Percentiles rank a stretch among this genome's conserved stretches.
These are phyloP conservation scores for Lasiurus cinereus DNA, from an alignment of 2,113 vertebrate genomes.

Conservation along the genomic window DNA sequence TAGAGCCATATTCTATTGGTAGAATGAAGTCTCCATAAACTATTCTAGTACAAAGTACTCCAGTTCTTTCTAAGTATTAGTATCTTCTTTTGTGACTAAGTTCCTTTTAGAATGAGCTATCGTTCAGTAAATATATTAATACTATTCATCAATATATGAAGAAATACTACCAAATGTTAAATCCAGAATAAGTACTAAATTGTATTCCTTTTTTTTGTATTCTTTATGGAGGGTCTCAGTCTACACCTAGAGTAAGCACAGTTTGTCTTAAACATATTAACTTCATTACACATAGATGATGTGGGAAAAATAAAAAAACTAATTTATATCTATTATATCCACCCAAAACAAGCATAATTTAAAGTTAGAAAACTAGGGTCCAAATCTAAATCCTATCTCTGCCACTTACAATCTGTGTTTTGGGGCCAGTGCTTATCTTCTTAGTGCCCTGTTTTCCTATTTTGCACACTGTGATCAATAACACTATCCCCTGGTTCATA, in stretches of 20 bases:
- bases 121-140: neutral
- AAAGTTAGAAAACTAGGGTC: neutral
- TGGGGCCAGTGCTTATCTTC: neutral
- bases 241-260: neutral
- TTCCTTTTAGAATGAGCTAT: neutral
- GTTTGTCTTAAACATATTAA: neutral
- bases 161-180: neutral
- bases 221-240: neutral
- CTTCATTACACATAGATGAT: neutral
- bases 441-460: neutral
- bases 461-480: neutral
- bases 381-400: neutral
- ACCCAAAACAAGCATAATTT: neutral
- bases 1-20: neutral
- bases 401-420: neutral
- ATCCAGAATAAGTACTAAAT: neutral
- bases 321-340: neutral
- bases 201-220: neutral
- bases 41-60: neutral
- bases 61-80: neutral
- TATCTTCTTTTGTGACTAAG: neutral
- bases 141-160: neutral
- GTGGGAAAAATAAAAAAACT: neutral
- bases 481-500: neutral
- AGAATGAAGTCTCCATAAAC: neutral